Base-by-base conservation (phyloP, 2,797 vertebrate species). In the Onychomys arenicola region DNA sequence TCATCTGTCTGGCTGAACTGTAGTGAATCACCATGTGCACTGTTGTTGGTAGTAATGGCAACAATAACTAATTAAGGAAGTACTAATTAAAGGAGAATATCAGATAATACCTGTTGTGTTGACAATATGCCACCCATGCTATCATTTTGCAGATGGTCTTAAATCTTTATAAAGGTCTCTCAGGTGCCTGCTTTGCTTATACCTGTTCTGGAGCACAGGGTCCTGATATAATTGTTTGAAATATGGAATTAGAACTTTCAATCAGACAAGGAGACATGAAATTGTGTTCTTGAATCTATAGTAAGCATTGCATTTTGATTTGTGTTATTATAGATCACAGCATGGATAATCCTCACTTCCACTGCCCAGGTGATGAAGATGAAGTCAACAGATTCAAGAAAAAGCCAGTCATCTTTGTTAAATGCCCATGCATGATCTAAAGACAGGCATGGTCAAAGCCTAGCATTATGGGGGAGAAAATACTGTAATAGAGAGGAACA, bases 21-120 rank as follows among this genome's bases (percentile, higher is more conserved):
- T 32, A 34, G 23, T 0, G 0, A 3, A 10, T 75, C 5, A 11
- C 0, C 16, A 13, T 19, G 43, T 75, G 78, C 0, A 0, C 55
- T 82, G 88, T 90, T 77, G 0, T 23, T 67, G 59, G 77, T 91
- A 92, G 76, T 27, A 76, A 95, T 55, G 65, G 67, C 5, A 32
- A 65, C 46, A 61, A 37, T 40, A 4, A 16, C 61, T 57, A 49
- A 49, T 49, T 49, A 49, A 49, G 1, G 46, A 10, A 49, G 16
- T 55, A 55, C 55, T 55, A 32, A 83, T 59, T 77, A 29, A 71
- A 27, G 34, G 61, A 55, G 46, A 8, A 52, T 46, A 59, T 63
- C 0, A 1, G 63, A 81, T 10, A 83, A 32, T 21, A 32, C 40
- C 37, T 40, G 43, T 40, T 65, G 46, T 16, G 17, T 80, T 86